Percentiles rank a stretch among this genome's conserved stretches.
phyloP scores from a whole-genome alignment of 2,113 vertebrate species.

The Camelus bactrianus region DNA sequence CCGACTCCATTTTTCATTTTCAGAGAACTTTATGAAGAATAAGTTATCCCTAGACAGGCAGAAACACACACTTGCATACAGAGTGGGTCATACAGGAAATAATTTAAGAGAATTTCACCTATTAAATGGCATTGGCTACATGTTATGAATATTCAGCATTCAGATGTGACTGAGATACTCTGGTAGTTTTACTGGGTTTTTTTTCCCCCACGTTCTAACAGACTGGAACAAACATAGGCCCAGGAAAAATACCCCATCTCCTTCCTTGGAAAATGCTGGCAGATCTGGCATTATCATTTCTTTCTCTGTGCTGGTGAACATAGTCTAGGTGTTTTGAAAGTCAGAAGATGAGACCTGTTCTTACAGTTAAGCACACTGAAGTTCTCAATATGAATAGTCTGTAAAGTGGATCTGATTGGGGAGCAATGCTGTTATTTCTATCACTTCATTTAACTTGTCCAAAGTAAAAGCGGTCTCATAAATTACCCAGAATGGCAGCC shows the following conservation, averaged over 20 bases:
- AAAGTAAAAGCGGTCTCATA: background rate
- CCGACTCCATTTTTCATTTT: conserved; percentile 27
- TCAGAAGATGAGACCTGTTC: background rate
- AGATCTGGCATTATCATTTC: background rate
- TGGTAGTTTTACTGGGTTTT: background rate
- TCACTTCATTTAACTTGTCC: conserved; percentile 15
- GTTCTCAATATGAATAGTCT: background rate
- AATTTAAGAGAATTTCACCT: conserved; percentile 28
- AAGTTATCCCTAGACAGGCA: background rate
- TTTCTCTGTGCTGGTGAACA: background rate
- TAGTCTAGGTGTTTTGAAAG: conserved; percentile 17
- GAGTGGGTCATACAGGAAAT: background rate
- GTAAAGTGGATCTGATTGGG: background rate
- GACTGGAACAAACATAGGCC: background rate
- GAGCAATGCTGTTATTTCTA: background rate
- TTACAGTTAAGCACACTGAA: background rate
- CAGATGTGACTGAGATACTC: background rate
- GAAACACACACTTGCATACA: background rate
- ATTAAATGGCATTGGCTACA: background rate
- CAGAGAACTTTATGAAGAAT: conserved; percentile 29
- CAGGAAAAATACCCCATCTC: background rate
- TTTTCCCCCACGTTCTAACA: conserved; percentile 29
- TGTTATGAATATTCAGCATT: background rate
- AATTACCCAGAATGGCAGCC: background rate
- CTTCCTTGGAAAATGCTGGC: conserved; percentile 20